Conservation (phyloP, 1,140 invertebrate genomes). For the Sitophilus oryzae region DNA sequence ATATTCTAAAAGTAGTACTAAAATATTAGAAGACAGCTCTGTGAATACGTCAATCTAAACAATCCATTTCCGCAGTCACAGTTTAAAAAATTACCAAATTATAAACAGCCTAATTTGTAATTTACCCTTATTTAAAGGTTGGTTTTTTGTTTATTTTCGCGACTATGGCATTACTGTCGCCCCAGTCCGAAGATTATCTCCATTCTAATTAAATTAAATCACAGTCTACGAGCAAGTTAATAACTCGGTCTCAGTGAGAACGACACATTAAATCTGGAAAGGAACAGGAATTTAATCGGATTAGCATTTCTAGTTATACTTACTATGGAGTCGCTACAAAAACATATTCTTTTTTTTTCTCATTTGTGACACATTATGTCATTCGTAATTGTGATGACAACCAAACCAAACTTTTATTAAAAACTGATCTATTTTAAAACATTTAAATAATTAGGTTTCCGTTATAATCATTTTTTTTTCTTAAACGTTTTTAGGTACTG, state of each 20-base stretch:
- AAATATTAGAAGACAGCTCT: too few relatives aligned
- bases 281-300: conserved; percentile 13
- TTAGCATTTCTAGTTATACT: conserved; percentile 19
- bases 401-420: too few relatives aligned
- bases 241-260: conserved; percentile 14
- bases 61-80: too few relatives aligned
- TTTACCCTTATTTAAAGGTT: too few relatives aligned
- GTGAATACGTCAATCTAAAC: too few relatives aligned
- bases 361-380: too few relatives aligned
- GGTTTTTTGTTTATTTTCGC: not conserved
- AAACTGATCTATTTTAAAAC: too few relatives aligned
- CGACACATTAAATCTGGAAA: conserved; percentile 21
- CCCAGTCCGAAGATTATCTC: conserved; percentile 8
- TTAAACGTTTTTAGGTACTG: too few relatives aligned
- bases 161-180: conserved; percentile 3
- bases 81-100: not conserved
- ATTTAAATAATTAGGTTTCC: too few relatives aligned
- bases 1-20: too few relatives aligned
- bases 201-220: conserved; percentile 21
- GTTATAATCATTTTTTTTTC: too few relatives aligned
- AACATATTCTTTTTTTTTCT: conserved; percentile 13
- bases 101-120: not conserved
- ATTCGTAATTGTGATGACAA: too few relatives aligned
- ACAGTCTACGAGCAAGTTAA: conserved; percentile 18
- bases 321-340: conserved; percentile 16